Percentiles rank a stretch among this genome's conserved stretches.
phyloP scores from a whole-genome alignment of 2,797 vertebrate species.

The Gouania willdenowi region DNA sequence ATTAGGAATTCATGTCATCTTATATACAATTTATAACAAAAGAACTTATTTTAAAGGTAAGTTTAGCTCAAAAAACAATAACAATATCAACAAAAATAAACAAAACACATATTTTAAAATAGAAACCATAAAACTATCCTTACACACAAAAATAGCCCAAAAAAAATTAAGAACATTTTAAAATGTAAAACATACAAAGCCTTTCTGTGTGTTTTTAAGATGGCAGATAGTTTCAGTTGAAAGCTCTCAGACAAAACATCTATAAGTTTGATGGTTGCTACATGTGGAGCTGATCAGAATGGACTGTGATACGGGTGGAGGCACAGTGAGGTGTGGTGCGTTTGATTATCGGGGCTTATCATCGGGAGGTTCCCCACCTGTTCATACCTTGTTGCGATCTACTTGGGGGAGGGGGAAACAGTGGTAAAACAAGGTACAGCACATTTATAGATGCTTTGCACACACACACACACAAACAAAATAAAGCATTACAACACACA shows the following conservation, averaged over 20 bases:
- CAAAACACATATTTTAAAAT: too few species aligned
- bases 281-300: conserved; percentile 37
- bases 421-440: conserved; percentile 73
- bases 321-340: neutral
- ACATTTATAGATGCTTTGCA: conserved; percentile 72
- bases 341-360: conserved; percentile 1
- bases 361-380: conserved; percentile 76
- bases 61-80: too few species aligned
- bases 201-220: too few species aligned
- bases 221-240: conserved; percentile 37
- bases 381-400: conserved; percentile 81
- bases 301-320: too few species aligned
- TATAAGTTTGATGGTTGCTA: neutral
- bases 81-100: too few species aligned
- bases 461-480: conserved; percentile 51
- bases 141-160: too few species aligned
- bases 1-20: too few species aligned
- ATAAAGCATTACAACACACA: conserved; percentile 49
- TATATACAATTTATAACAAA: too few species aligned
- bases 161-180: too few species aligned
- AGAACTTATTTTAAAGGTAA: too few species aligned
- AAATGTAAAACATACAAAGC: too few species aligned
- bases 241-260: conserved; percentile 52
- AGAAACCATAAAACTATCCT: too few species aligned
- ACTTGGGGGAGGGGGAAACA: conserved; percentile 75